These are phyloP conservation scores for Pristionchus mayeri DNA, from an alignment of 2,888 invertebrate species.

Conservation along the genomic window DNA sequence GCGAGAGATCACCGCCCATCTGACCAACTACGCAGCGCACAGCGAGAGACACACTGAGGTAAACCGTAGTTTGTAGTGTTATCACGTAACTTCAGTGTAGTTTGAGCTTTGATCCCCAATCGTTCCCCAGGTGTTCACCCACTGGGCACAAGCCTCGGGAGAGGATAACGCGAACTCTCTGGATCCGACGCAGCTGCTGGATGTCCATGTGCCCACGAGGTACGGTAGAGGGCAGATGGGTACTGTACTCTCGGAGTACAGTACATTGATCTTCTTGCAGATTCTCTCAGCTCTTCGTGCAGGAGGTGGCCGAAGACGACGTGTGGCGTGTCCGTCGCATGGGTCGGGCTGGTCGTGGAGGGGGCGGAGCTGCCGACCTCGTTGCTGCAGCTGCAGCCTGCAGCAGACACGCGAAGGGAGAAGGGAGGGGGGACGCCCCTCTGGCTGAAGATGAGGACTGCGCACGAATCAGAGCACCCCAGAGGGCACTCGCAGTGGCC, in stretches of 20 bases:
- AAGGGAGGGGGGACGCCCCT: background rate
- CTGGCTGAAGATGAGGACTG: background rate
- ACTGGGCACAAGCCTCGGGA: constrained; percentile 9
- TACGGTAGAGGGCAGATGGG: background rate
- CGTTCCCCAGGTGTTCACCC: constrained; percentile 18
- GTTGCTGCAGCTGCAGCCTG: background rate
- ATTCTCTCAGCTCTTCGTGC: background rate
- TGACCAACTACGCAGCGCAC: constrained; percentile 58
- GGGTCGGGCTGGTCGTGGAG: background rate
- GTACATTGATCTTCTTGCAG: background rate
- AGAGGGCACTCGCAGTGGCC: background rate
- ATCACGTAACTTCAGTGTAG: background rate
- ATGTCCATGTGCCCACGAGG: background rate
- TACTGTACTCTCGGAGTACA: background rate
- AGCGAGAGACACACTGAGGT: constrained; percentile 55
- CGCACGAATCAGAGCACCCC: background rate
- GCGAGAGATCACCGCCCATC: constrained; percentile 61
- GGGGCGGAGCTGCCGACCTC: background rate
- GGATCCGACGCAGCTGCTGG: background rate
- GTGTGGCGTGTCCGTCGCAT: background rate
- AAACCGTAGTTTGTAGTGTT: constrained; percentile 32
- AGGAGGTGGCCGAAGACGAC: background rate
- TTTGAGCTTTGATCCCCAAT: background rate
- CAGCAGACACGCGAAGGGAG: background rate
- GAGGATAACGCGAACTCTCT: constrained; percentile 1